Evolutionary conservation across 37 sponge, comb jelly and placozoan species (phyloP).

Genomic region (Diacarnus erythraeanus): DNA sequence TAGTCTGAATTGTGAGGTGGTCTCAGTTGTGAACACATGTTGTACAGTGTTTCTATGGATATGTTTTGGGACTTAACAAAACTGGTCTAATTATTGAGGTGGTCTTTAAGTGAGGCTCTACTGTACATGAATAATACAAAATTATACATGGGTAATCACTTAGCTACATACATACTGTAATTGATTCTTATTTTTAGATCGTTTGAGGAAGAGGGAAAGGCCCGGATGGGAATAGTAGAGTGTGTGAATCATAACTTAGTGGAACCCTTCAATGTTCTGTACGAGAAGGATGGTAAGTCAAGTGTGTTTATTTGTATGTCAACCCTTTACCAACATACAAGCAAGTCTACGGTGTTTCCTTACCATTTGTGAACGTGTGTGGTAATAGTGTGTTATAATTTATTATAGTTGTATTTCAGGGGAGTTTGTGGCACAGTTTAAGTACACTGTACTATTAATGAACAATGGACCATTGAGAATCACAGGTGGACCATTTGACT

Average conservation of each 20-base stretch:
- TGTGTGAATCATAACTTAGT: conserved; percentile 94
- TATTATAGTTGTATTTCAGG: conserved; percentile 33
- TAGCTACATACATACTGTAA: not conserved
- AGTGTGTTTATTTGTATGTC: not conserved
- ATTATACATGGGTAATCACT: not conserved
- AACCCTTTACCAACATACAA: not conserved
- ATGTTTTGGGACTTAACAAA: too few species aligned
- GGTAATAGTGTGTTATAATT: not conserved
- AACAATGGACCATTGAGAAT: conserved; percentile 90
- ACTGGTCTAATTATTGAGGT: too few species aligned
- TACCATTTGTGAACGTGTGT: not conserved
- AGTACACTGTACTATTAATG: conserved; percentile 95
- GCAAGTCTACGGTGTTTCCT: not conserved
- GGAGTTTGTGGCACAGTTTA: conserved; percentile 94
- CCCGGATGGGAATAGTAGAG: conserved; percentile 95
- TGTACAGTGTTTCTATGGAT: not conserved
- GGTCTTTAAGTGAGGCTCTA: too few species aligned
- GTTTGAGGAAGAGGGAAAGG: conserved; percentile 97
- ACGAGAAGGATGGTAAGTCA: conserved; percentile 86
- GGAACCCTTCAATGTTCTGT: conserved; percentile 93
- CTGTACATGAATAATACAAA: not conserved
- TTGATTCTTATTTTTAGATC: conserved; percentile 52
- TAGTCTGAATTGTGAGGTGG: too few species aligned
- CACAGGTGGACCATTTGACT: conserved; percentile 78
- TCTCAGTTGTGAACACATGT: too few species aligned